Evolutionary conservation across 1,140 invertebrate genomes (phyloP).

Genomic region (Chironomus tepperi): DNA sequence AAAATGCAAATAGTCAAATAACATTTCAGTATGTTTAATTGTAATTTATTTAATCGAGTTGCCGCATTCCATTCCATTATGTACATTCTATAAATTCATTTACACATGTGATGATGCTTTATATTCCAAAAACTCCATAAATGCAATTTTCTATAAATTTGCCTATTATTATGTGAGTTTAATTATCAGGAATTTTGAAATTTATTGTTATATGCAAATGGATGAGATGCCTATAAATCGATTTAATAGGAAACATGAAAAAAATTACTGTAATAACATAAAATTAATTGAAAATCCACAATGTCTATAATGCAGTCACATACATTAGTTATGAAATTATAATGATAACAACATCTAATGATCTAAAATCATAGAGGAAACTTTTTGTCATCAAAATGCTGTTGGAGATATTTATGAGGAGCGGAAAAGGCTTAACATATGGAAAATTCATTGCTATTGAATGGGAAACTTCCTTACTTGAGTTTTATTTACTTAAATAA

Average conservation of each 20-base stretch:
- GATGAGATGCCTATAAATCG: too few species aligned
- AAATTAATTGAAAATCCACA: too few species aligned
- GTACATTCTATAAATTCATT: neutral
- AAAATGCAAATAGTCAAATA: slow-evolving; percentile 14
- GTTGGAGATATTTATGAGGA: neutral
- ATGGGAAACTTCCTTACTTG: neutral
- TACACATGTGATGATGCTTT: neutral
- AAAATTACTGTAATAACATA: too few species aligned
- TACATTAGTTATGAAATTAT: too few species aligned
- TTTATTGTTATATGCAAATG: neutral
- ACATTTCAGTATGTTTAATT: slow-evolving; percentile 14
- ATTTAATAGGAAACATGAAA: too few species aligned
- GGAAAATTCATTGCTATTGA: neutral
- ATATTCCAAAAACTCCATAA: too few species aligned
- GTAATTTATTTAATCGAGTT: slow-evolving; percentile 14
- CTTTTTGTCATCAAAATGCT: neutral
- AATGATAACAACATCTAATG: too few species aligned
- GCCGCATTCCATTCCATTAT: neutral
- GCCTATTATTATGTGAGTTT: neutral
- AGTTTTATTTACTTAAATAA: neutral
- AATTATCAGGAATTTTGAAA: neutral
- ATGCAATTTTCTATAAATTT: neutral
- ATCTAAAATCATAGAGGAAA: too few species aligned
- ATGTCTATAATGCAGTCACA: too few species aligned
- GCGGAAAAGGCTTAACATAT: slow-evolving; percentile 3